Conservation (phyloP, 2,888 invertebrate genomes). For the Scrobipalpa costella region DNA sequence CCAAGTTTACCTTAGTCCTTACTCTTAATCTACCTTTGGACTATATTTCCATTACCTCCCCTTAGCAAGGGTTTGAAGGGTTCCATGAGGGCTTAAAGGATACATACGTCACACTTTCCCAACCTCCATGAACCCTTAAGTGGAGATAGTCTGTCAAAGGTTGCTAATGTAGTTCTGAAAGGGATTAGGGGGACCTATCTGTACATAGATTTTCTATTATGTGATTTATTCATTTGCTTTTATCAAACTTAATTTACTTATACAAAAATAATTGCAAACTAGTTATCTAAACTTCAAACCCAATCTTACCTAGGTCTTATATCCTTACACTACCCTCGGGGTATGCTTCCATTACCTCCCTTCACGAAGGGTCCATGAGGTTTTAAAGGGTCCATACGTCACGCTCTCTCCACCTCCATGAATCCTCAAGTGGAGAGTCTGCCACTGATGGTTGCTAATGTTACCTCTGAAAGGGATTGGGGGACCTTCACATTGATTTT, state of each 20-base stretch:
- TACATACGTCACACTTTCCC: slow-evolving; percentile 61
- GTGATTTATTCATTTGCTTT: no score
- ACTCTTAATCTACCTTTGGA: no score
- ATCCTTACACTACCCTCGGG: no score
- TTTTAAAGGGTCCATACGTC: slow-evolving; percentile 59
- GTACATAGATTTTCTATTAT: background rate
- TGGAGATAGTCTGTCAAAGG: slow-evolving; percentile 51
- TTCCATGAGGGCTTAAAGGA: no score
- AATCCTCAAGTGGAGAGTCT: slow-evolving; percentile 50
- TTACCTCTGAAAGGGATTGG: slow-evolving; percentile 31
- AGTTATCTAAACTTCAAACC: slow-evolving; percentile 1
- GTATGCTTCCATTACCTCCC: slow-evolving; percentile 58
- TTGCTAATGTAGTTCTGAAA: slow-evolving; percentile 42
- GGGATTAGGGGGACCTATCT: background rate
- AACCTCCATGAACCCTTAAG: slow-evolving; percentile 48
- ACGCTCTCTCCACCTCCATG: slow-evolving; percentile 51
- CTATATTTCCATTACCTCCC: no score
- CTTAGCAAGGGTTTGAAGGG: no score
- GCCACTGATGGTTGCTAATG: slow-evolving; percentile 52
- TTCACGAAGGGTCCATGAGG: slow-evolving; percentile 40
- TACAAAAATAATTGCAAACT: no score
- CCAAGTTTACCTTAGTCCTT: no score
- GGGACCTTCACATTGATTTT: background rate
- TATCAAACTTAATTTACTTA: no score
- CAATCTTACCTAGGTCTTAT: no score